Conservation (phyloP, 2,888 invertebrate genomes). For the Ganaspis brasiliensis region DNA sequence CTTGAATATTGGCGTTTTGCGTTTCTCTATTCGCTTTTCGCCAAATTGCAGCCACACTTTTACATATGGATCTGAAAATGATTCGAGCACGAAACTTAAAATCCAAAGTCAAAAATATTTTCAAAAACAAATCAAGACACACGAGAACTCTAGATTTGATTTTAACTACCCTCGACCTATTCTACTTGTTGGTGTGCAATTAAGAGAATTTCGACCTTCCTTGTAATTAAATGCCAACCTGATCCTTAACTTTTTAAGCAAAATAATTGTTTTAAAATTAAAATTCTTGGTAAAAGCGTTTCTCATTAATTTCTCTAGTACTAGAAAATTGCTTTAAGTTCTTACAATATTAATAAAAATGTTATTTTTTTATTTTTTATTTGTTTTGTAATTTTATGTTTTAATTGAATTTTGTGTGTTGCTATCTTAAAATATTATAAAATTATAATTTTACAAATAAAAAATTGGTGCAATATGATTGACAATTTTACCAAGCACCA, state of each 20-base stretch:
- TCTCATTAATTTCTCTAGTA: background rate
- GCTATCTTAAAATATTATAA: too few relatives aligned
- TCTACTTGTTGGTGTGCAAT: background rate
- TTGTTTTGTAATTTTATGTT: too few relatives aligned
- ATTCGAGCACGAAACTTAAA: background rate
- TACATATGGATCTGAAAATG: conserved; percentile 95
- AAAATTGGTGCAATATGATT: too few relatives aligned
- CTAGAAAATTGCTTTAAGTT: background rate
- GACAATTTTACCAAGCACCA: too few relatives aligned
- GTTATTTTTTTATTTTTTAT: too few relatives aligned
- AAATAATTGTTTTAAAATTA: background rate
- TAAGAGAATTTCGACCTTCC: background rate
- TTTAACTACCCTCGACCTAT: background rate
- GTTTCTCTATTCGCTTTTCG: conserved; percentile 96
- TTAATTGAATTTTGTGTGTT: too few relatives aligned
- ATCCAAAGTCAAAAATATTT: background rate
- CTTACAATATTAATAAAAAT: too few relatives aligned
- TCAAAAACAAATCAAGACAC: background rate
- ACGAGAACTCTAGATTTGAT: background rate
- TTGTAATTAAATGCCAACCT: background rate
- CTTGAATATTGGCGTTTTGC: conserved; percentile 96
- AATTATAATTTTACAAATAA: too few relatives aligned
- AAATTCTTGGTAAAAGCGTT: background rate
- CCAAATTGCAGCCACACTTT: conserved; percentile 98
- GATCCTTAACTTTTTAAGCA: background rate